A percentile compares a stretch with the other conserved stretches of the same genome.
phyloP scores from a whole-genome alignment of 2,797 vertebrate species.

The Tragopan temminckii region DNA sequence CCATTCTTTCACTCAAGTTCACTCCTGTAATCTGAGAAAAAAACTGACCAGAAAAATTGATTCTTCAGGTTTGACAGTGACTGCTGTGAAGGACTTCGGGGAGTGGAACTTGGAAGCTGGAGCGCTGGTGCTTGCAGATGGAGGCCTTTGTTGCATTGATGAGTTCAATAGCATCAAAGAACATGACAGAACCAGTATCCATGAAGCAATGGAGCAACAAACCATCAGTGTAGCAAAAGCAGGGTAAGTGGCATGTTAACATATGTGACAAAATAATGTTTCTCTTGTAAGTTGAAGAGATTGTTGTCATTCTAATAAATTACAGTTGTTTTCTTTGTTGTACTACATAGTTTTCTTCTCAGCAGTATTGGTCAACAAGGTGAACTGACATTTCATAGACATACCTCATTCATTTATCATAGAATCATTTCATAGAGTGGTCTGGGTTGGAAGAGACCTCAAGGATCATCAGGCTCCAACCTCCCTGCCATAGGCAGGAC shows the following conservation, averaged over 20 bases:
- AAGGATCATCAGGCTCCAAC: too few species aligned
- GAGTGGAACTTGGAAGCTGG: conserved; percentile 98
- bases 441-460: too few species aligned
- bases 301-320: neutral
- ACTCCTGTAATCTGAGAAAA: neutral
- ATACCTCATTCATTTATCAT: neutral
- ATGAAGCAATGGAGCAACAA: conserved; percentile 98
- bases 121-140: conserved; percentile 94
- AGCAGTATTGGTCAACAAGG: neutral
- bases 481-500: too few species aligned
- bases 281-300: neutral
- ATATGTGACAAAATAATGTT: neutral
- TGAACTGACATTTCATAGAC: neutral
- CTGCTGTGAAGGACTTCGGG: conserved; percentile 94
- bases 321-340: neutral
- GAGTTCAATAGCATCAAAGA: conserved; percentile 98
- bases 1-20: neutral
- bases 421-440: too few species aligned
- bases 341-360: neutral
- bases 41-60: conserved; percentile 13
- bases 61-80: conserved; percentile 91
- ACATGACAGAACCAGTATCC: conserved; percentile 96
- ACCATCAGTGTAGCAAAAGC: conserved; percentile 98
- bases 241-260: conserved; percentile 83
- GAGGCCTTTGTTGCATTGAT: conserved; percentile 97